A percentile compares a stretch with the other conserved stretches of the same genome.
phyloP scores from a whole-genome alignment of 2,888 invertebrate species.

The Ormyrus pomaceus region DNA sequence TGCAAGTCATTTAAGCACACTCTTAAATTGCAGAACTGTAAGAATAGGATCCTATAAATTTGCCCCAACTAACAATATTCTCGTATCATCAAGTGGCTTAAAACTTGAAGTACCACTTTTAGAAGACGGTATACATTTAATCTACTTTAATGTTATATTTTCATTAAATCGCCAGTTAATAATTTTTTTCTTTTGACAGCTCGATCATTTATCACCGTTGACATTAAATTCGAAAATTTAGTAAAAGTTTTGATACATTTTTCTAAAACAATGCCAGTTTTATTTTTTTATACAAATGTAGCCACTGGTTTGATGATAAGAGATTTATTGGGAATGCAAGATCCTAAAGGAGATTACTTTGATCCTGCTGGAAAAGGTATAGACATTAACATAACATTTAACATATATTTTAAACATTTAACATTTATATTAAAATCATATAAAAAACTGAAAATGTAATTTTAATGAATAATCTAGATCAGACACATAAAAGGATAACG shows the following conservation, averaged over 20 bases:
- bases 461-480: slow-evolving; percentile 73
- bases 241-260: slow-evolving; percentile 87
- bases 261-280: slow-evolving; percentile 84
- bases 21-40: slow-evolving; percentile 85
- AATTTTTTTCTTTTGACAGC: slow-evolving; percentile 27
- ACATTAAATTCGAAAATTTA: slow-evolving; percentile 83
- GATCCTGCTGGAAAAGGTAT: slow-evolving; percentile 77
- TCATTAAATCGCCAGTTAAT: too few relatives aligned
- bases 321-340: slow-evolving; percentile 83
- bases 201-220: slow-evolving; percentile 75
- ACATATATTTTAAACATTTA: slow-evolving; percentile 8
- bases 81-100: slow-evolving; percentile 75
- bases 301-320: slow-evolving; percentile 84
- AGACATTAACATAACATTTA: background rate
- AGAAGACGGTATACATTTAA: slow-evolving; percentile 68
- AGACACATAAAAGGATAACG: slow-evolving; percentile 85
- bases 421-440: too few relatives aligned
- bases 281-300: slow-evolving; percentile 87
- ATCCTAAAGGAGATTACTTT: slow-evolving; percentile 76
- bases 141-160: too few relatives aligned
- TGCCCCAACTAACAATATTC: slow-evolving; percentile 84
- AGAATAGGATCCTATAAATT: slow-evolving; percentile 91
- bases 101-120: slow-evolving; percentile 75
- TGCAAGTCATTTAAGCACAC: slow-evolving; percentile 67
- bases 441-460: background rate